phyloP scores from a whole-genome alignment of 2,888 invertebrate species.

The Coecobrya sp. region DNA sequence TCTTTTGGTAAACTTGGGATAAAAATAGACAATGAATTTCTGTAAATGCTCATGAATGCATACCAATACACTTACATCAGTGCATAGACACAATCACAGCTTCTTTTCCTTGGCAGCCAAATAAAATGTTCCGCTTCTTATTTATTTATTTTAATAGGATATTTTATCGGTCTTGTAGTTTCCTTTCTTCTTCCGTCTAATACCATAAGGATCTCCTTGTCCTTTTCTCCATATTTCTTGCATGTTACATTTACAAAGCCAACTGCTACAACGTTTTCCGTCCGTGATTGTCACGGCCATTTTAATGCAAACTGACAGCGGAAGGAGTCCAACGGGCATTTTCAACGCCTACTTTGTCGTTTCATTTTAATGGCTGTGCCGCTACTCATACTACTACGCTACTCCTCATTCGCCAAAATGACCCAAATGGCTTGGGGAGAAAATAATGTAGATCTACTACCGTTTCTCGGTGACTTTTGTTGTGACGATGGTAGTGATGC shows the following conservation, averaged over 20 bases:
- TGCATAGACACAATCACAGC: neutral
- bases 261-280: neutral
- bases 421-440: neutral
- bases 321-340: constrained; percentile 85
- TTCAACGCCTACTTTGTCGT: constrained; percentile 78
- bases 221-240: neutral
- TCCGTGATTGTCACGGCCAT: constrained; percentile 7
- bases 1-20: too few species aligned
- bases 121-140: constrained; percentile 1
- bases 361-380: neutral
- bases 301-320: constrained; percentile 86
- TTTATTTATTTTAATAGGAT: constrained; percentile 66
- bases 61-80: too few species aligned
- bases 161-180: constrained; percentile 65
- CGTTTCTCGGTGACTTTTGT: neutral
- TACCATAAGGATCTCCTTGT: neutral
- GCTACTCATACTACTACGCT: neutral
- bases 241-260: neutral
- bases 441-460: neutral
- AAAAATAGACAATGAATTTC: too few species aligned
- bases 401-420: constrained; percentile 47
- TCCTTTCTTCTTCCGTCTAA: constrained; percentile 31
- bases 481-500: neutral
- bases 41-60: too few species aligned
- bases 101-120: neutral